Percentiles rank a stretch among this genome's conserved stretches.
Conservation (phyloP, 2,113 vertebrate genomes). For the Sterrhoptilus dennistouni region DNA sequence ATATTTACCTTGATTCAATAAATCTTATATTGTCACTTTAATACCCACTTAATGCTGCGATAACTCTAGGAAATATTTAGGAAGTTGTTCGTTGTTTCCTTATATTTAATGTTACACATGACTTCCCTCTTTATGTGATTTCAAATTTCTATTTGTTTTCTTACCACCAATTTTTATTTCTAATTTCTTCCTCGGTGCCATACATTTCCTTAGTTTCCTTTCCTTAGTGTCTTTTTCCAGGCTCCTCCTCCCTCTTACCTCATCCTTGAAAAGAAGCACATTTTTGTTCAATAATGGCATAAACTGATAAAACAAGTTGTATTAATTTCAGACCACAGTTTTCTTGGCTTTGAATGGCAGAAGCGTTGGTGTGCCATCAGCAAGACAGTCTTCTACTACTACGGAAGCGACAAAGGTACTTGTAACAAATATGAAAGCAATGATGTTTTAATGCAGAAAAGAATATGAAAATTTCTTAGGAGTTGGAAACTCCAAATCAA, state of each 20-base stretch:
- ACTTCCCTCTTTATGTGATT: neutral
- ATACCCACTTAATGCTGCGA: conserved; percentile 47
- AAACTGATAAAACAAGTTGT: neutral
- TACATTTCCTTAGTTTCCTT: neutral
- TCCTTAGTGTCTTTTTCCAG: neutral
- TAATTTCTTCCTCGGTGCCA: neutral
- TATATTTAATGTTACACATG: conserved; percentile 38
- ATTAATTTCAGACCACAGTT: conserved; percentile 89
- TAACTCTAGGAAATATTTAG: conserved; percentile 59
- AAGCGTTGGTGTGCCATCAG: conserved; percentile 95
- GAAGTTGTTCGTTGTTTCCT: conserved; percentile 59
- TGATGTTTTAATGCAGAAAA: neutral
- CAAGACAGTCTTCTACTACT: conserved; percentile 90
- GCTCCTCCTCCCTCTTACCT: neutral
- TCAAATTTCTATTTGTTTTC: conserved; percentile 19
- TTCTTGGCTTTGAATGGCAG: conserved; percentile 96
- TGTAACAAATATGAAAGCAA: neutral
- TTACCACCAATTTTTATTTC: neutral
- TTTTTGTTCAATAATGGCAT: neutral
- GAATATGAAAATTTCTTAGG: neutral
- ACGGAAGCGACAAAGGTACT: conserved; percentile 94
- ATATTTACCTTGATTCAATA: conserved; percentile 65
- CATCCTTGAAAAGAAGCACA: neutral
- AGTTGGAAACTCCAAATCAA: neutral
- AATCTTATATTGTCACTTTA: conserved; percentile 61